Conservation (phyloP, 2,797 vertebrate genomes). For the Sebastes miniatus region DNA sequence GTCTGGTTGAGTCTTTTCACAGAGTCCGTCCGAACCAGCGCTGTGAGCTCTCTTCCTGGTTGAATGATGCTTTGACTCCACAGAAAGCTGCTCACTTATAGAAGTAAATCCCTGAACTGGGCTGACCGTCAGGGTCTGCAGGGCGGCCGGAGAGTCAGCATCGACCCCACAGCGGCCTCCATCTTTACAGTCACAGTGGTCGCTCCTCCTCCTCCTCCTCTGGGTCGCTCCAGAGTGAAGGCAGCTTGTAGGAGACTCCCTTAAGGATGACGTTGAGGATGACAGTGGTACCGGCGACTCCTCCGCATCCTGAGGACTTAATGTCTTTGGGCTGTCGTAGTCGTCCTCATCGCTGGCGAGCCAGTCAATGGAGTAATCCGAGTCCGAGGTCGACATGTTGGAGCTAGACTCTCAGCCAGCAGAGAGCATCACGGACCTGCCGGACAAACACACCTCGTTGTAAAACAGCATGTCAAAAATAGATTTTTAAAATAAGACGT, state of each 20-base stretch:
- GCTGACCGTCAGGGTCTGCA: neutral
- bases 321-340: neutral
- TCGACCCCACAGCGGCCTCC: neutral
- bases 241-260: neutral
- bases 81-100: neutral
- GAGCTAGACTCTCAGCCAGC: conserved; percentile 29
- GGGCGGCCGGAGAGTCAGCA: neutral
- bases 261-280: neutral
- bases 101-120: conserved; percentile 37
- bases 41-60: conserved; percentile 35
- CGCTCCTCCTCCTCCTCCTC: neutral
- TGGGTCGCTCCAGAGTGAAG: neutral
- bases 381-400: conserved; percentile 71
- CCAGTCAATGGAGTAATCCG: conserved; percentile 66
- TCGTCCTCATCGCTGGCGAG: conserved; percentile 67
- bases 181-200: neutral
- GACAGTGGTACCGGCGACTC: neutral
- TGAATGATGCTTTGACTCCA: neutral
- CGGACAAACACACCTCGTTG: neutral
- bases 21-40: neutral
- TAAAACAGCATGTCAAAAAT: neutral
- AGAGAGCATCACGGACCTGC: conserved; percentile 57
- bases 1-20: conserved; percentile 3
- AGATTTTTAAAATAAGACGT: neutral
- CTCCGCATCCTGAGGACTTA: conserved; percentile 3